These are phyloP conservation scores for Caranx melampygus DNA, from an alignment of 2,113 vertebrate species.

Conservation along the genomic window DNA sequence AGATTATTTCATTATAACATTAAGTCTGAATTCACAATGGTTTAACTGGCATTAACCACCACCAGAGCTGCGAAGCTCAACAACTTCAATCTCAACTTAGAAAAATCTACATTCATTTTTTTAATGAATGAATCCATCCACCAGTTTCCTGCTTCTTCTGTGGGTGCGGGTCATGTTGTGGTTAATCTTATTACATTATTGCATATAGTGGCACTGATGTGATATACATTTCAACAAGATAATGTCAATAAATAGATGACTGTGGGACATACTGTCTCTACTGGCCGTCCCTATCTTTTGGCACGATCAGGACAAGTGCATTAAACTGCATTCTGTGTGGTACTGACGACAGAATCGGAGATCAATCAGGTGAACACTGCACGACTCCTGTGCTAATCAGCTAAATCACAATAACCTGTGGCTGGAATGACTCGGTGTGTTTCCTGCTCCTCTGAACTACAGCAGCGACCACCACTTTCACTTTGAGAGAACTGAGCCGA, in stretches of 20 bases:
- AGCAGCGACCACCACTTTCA: not conserved
- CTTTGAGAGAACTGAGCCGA: constrained; percentile 1
- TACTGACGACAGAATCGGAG: not conserved
- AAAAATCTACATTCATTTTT: not conserved
- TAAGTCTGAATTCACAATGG: no score
- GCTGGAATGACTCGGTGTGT: not conserved
- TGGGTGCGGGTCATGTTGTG: not conserved
- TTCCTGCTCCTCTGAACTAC: not conserved
- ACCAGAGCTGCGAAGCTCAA: not conserved
- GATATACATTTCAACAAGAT: not conserved
- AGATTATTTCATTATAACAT: no score
- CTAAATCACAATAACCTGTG: not conserved
- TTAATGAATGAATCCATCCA: not conserved
- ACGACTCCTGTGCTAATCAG: not conserved
- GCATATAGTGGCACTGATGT: no score
- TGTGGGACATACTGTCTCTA: not conserved
- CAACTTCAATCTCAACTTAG: no score
- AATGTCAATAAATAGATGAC: no score
- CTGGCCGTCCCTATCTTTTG: not conserved
- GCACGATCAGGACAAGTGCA: no score
- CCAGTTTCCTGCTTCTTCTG: not conserved
- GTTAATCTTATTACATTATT: not conserved
- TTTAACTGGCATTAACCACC: no score
- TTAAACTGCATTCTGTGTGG: not conserved
- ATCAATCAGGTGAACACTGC: not conserved